These are phyloP conservation scores for Chaetophractus vellerosus DNA, from an alignment of 2,797 vertebrate genomes.

Conservation along the genomic window DNA sequence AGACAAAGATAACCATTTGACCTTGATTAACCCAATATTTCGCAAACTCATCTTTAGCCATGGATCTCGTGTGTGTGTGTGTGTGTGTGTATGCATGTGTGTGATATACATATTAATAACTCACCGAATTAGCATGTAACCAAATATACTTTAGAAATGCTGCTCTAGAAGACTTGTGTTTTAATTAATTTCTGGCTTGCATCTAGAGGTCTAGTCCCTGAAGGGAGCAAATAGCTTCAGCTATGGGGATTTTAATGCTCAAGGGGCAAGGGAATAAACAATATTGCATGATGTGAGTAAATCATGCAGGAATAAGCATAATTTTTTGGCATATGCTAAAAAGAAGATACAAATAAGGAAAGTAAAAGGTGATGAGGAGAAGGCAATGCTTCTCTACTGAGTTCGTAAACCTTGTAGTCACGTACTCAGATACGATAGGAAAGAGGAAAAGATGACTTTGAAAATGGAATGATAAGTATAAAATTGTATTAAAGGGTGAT, in stretches of 20 bases:
- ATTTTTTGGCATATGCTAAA: neutral
- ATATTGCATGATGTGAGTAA: neutral
- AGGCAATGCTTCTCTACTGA: neutral
- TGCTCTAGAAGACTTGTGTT: neutral
- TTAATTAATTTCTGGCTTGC: neutral
- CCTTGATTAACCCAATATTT: neutral
- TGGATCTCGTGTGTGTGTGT: neutral
- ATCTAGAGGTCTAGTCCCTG: neutral
- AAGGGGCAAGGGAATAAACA: neutral
- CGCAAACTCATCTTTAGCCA: neutral
- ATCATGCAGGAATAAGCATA: neutral
- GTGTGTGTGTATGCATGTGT: neutral
- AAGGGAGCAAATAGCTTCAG: neutral
- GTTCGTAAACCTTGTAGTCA: neutral
- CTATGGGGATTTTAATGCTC: neutral
- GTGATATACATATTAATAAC: neutral
- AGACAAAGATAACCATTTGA: neutral
- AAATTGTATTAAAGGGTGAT: neutral
- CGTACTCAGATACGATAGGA: neutral
- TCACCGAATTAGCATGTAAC: neutral
- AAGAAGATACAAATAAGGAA: neutral
- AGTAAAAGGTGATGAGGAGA: neutral
- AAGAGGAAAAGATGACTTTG: neutral
- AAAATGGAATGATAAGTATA: neutral
- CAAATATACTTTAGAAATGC: neutral